Evolutionary conservation across 2,113 vertebrate genomes (phyloP).

Genomic region (Phocoena sinus): DNA sequence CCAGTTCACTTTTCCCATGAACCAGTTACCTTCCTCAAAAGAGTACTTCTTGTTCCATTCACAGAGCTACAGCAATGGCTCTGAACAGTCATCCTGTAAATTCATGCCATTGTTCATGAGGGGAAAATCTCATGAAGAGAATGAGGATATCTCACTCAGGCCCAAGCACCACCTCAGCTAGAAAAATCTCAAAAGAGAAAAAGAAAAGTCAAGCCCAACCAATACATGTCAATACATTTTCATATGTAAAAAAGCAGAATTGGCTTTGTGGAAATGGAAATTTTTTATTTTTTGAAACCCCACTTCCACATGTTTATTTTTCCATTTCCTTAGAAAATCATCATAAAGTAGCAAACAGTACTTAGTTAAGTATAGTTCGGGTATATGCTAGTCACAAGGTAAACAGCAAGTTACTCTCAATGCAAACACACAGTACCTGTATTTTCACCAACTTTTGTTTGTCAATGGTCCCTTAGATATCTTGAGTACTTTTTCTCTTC

Average conservation of each 20-base stretch:
- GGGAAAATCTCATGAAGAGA: conserved; percentile 38
- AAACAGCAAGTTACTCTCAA: neutral
- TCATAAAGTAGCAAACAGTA: neutral
- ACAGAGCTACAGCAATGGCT: neutral
- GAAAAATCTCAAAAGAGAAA: neutral
- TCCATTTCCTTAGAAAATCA: conserved; percentile 35
- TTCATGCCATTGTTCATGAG: neutral
- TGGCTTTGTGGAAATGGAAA: neutral
- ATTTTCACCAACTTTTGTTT: neutral
- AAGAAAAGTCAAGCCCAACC: neutral
- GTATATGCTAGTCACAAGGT: neutral
- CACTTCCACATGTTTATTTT: conserved; percentile 9
- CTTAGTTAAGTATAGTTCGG: neutral
- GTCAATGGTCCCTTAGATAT: neutral
- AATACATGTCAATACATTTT: neutral
- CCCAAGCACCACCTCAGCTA: neutral
- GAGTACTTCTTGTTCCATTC: conserved; percentile 1
- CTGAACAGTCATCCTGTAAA: neutral
- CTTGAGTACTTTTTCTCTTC: neutral
- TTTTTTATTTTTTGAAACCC: conserved; percentile 30
- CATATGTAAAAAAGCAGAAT: neutral
- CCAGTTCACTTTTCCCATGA: conserved; percentile 24
- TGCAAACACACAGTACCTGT: neutral
- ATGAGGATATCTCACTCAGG: neutral
- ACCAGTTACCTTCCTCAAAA: neutral